These are phyloP conservation scores for Amphipoea lucens DNA, from an alignment of 2,888 invertebrate genomes.

Conservation along the genomic window DNA sequence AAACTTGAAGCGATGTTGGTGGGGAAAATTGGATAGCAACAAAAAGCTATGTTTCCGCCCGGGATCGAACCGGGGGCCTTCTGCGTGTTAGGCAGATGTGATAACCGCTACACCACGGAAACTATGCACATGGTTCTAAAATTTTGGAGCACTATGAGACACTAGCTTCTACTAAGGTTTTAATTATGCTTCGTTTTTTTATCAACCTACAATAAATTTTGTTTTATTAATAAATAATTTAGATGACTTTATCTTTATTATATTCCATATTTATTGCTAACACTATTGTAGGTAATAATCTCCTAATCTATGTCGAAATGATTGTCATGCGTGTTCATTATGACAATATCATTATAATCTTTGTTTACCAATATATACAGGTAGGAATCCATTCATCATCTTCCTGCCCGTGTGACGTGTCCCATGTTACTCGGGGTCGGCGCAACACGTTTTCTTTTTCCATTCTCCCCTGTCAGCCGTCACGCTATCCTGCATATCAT, in stretches of 20 bases:
- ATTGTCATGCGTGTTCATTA: background rate
- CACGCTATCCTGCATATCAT: background rate
- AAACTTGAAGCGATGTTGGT: background rate
- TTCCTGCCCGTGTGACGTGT: background rate
- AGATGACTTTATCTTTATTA: conserved; percentile 16
- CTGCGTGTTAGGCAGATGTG: conserved; percentile 98
- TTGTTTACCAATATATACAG: background rate
- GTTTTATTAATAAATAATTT: background rate
- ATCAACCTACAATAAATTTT: conserved; percentile 8
- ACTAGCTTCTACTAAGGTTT: background rate
- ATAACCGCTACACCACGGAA: conserved; percentile 97
- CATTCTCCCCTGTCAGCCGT: background rate
- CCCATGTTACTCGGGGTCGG: background rate
- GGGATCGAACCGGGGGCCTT: conserved; percentile 97
- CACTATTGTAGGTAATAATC: background rate
- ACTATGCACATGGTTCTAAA: conserved; percentile 70
- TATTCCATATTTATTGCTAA: background rate
- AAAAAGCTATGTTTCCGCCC: conserved; percentile 93
- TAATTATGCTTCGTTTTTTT: background rate
- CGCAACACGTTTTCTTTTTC: background rate
- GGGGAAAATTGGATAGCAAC: background rate
- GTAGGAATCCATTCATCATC: background rate
- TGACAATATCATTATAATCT: too few relatives aligned
- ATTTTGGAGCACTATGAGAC: background rate
- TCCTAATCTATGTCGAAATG: background rate